Base-by-base conservation (phyloP, 1,140 invertebrate species). In the Bombus superbus region DNA sequence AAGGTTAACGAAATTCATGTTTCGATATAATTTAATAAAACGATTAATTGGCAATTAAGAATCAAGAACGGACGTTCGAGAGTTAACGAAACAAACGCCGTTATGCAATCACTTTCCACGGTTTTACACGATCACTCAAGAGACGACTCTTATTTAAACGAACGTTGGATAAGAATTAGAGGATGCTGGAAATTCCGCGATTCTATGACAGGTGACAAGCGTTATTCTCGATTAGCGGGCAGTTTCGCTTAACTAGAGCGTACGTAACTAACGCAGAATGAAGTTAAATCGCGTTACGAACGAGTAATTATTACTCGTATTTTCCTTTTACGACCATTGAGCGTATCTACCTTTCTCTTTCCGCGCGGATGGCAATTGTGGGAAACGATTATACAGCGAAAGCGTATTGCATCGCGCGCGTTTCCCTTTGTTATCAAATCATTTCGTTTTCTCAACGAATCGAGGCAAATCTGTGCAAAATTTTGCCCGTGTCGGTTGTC, bases 341-440 rank as follows among this genome's bases (percentile, higher is more conserved):
- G 88, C 88, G 85, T 86, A 81, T 89, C 88, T 86, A 59, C 88
- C 88, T 89, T 89, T 89, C 88, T 89, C 88, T 89, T 89, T 87
- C 76, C 59, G 57, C 68, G 47, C 22, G 35, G 32, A 64, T 2
- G 32, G 25, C 57, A 80, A 85, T 72, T 80, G 66, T 53, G 59
- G 69, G 32, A 40, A 76, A 71, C 57, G 83, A 89, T 89, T 89
- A 83, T 78, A 57, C 82, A 77, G 73, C 87, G 88, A 83, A 89
- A 89, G 75, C 79, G 44, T 38, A n/a, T 88, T 85, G 72, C 73
- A 13, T 74, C 66, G 81, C 32, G 25, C 53, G 38, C 18, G 47
- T 13, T 88, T 66, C 59, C 35, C 15, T 22, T 35, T 6, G 10
- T 5, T 3, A 28, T 18, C 57, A 62, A 77, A 77, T 62, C 11